A percentile compares a stretch with the other conserved stretches of the same genome.
phyloP scores from a whole-genome alignment of 2,888 invertebrate species.

The Helleia helle region DNA sequence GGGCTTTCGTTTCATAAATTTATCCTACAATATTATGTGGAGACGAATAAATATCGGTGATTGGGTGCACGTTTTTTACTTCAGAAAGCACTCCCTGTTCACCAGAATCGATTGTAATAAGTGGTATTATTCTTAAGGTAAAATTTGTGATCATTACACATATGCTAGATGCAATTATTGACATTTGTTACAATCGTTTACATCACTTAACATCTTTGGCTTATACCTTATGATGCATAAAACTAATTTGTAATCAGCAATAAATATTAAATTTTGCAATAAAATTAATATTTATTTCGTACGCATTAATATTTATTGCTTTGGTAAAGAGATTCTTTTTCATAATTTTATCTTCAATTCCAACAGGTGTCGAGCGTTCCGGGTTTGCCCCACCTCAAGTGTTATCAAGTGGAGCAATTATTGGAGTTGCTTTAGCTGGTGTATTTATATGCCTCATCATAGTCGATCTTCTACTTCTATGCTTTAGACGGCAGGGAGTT shows the following conservation, averaged over 20 bases:
- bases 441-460: conserved; percentile 86
- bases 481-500: conserved; percentile 78
- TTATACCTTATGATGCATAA: conserved; percentile 57
- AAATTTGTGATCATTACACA: no score
- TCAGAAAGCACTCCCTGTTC: conserved; percentile 65
- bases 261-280: conserved; percentile 32
- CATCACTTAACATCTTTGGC: conserved; percentile 61
- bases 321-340: conserved; percentile 23
- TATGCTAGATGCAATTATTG: conserved; percentile 30
- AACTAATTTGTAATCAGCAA: conserved; percentile 59
- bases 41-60: conserved; percentile 40
- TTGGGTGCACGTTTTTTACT: conserved; percentile 65
- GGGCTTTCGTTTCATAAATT: conserved; percentile 50
- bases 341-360: conserved; percentile 27
- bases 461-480: conserved; percentile 88
- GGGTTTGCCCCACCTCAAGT: conserved; percentile 67
- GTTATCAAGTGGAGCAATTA: conserved; percentile 83
- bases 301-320: conserved; percentile 43
- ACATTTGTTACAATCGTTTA: conserved; percentile 59
- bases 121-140: conserved; percentile 32
- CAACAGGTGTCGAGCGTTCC: conserved; percentile 59
- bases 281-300: conserved; percentile 12
- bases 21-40: conserved; percentile 18
- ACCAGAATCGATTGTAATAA: conserved; percentile 54
- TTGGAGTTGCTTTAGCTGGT: conserved; percentile 88